Evolutionary conservation across 2,797 vertebrate species (phyloP), one percentile per base, ranked within the genome.

Genomic region (Garrulus glandarius): DNA sequence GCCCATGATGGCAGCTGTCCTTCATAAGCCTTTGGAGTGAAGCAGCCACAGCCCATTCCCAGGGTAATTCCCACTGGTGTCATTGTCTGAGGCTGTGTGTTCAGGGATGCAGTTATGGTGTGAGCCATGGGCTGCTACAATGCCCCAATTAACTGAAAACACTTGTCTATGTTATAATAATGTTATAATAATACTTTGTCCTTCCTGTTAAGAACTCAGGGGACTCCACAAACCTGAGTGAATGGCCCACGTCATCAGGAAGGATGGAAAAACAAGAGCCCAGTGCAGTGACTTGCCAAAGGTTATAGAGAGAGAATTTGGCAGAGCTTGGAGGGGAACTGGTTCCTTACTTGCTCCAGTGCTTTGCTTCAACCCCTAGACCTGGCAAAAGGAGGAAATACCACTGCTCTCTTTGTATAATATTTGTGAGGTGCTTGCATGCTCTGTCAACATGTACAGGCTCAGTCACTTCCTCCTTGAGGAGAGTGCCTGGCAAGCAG

Each of bases 381-480:
- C 56, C 61, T 86, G 83, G 49, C 60, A 81, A 55, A 6, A 96
- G 89, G 80, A 92, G 89, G 89, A 96, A 94, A 95, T 82, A 59
- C 59, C 70, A 29, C 85, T 64, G 83, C 87, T 65, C 10, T 95
- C 78, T 87, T 89, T 95, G 85, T 84, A 36, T 37, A 78, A 81
- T 69, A 67, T 61, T 84, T 93, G 77, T 82, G 46, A 92, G 80
- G 60, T 74, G 18, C 69, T 90, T 23, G 17, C 20, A 13, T 50
- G 5, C 26, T 72, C 32, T 79, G 46, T 69, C 77, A 63, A 18
- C 21, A 8, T 32, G 37, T 47, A n/a, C 32, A 55, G 71, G 50
- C 67, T 49, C 20, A 57, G 39, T 22, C 52, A n/a, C 67, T 92
- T 93, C 96, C 83, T 88, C 70, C 87, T 92, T 36, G 37, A 72